These are phyloP conservation scores for Nettapus auritus DNA, from an alignment of 2,113 vertebrate genomes.

Conservation along the genomic window DNA sequence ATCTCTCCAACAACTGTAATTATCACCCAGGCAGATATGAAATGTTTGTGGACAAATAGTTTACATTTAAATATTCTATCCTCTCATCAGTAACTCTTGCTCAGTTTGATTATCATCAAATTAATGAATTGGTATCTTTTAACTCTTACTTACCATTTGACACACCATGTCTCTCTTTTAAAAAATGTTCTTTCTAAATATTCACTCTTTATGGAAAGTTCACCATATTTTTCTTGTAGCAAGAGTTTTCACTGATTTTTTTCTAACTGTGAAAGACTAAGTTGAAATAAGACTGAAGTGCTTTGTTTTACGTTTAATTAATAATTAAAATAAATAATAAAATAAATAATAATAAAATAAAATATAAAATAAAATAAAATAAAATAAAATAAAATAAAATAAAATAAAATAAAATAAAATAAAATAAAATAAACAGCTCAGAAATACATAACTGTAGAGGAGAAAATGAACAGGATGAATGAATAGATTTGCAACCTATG, in stretches of 20 bases:
- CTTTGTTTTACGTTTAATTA: not conserved
- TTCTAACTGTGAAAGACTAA: not conserved
- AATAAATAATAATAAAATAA: not conserved
- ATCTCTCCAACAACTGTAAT: conserved; percentile 30
- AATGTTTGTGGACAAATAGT: not conserved
- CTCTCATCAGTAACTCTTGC: not conserved
- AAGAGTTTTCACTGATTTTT: not conserved
- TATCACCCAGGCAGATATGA: conserved; percentile 1
- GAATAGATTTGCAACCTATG: not conserved
- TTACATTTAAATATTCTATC: conserved; percentile 7
- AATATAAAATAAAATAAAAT: not conserved
- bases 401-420: not conserved
- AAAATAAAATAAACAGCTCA: not conserved
- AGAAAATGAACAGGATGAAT: not conserved
- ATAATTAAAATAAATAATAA: not conserved
- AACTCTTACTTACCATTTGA: not conserved
- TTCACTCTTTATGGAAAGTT: not conserved
- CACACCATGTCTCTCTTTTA: not conserved
- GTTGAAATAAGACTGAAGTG: not conserved
- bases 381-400: not conserved
- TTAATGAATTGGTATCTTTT: not conserved
- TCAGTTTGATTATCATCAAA: not conserved
- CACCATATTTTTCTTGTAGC: not conserved
- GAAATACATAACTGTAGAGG: not conserved
- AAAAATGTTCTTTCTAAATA: not conserved